phyloP scores from a whole-genome alignment of 2,797 vertebrate species.

The Phataginus tricuspis region DNA sequence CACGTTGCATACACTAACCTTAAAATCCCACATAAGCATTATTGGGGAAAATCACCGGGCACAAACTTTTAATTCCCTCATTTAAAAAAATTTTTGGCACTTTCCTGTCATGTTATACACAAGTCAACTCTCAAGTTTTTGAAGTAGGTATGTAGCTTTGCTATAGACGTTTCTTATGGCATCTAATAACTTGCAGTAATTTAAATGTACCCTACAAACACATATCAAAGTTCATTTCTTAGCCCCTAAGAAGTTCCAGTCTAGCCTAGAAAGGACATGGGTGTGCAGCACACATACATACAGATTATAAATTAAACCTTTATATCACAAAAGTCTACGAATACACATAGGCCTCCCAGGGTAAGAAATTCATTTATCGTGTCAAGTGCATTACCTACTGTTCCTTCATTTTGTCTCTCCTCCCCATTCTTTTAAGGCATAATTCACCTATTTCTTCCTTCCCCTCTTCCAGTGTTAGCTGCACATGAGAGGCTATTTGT shows the following conservation, averaged over 20 bases:
- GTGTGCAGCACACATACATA: neutral
- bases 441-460: neutral
- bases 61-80: slow-evolving; percentile 25
- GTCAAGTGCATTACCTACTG: slow-evolving; percentile 18
- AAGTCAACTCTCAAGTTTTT: slow-evolving; percentile 41
- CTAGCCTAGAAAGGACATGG: slow-evolving; percentile 37
- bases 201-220: slow-evolving; percentile 43
- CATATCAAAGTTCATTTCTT: slow-evolving; percentile 58
- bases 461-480: neutral
- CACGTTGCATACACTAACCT: neutral
- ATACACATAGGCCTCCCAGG: neutral
- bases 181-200: slow-evolving; percentile 29
- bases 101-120: slow-evolving; percentile 34
- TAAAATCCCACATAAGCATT: slow-evolving; percentile 39
- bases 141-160: neutral
- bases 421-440: neutral
- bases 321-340: slow-evolving; percentile 40
- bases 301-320: slow-evolving; percentile 48
- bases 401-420: slow-evolving; percentile 17
- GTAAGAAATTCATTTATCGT: slow-evolving; percentile 9
- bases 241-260: slow-evolving; percentile 28
- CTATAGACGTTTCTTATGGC: neutral
- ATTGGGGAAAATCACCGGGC: slow-evolving; percentile 25
- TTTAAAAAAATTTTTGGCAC: slow-evolving; percentile 16
- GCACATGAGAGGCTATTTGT: neutral